Evolutionary conservation across 2,888 invertebrate species (phyloP).

Genomic region (Eupithecia exiguata): DNA sequence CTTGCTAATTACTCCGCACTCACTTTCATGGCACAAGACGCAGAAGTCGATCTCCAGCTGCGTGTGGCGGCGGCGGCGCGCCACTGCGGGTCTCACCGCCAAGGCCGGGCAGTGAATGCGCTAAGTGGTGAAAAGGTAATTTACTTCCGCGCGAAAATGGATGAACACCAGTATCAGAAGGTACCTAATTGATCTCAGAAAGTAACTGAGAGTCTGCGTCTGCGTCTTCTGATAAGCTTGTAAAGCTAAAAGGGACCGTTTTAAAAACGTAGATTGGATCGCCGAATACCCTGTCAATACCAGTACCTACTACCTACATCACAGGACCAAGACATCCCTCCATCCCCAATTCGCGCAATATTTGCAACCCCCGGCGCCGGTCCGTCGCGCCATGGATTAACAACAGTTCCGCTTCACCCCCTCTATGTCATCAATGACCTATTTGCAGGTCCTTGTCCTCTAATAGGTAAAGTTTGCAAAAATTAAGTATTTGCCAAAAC

Average conservation of each 20-base stretch:
- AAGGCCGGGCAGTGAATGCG: no score
- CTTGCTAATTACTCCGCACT: no score
- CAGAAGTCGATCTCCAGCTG: no score
- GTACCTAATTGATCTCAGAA: not conserved
- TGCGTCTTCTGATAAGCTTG: not conserved
- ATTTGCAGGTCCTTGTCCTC: conserved; percentile 46
- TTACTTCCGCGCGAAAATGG: no score
- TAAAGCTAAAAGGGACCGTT: not conserved
- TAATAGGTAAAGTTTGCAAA: not conserved
- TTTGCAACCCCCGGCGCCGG: conserved; percentile 44
- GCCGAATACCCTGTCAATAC: not conserved
- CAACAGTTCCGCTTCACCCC: conserved; percentile 29
- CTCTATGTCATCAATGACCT: conserved; percentile 41
- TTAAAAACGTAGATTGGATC: not conserved
- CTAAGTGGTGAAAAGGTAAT: no score
- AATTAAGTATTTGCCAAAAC: conserved; percentile 3
- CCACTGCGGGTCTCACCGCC: no score
- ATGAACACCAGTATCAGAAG: not conserved
- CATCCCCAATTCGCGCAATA: conserved; percentile 31
- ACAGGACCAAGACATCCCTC: conserved; percentile 8
- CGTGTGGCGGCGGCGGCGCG: no score
- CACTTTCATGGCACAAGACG: no score
- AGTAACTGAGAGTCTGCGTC: not conserved
- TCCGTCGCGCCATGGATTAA: conserved; percentile 39
- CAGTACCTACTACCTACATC: not conserved